Evolutionary conservation across 2,797 vertebrate species (phyloP).

Genomic region (Channallabes apus): DNA sequence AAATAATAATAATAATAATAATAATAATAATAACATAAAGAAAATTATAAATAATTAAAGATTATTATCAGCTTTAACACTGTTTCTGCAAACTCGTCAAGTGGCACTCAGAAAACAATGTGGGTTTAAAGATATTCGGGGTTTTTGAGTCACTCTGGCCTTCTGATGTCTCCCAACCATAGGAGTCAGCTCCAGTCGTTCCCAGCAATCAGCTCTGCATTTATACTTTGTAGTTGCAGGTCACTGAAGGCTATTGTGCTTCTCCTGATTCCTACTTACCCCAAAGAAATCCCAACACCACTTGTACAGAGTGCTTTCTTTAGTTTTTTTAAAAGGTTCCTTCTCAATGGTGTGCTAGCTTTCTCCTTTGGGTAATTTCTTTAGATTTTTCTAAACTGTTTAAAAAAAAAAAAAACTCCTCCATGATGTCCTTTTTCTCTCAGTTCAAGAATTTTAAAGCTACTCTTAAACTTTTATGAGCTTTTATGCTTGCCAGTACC

Average conservation of each 20-base stretch:
- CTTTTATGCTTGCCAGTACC: neutral
- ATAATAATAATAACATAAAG: too few relatives aligned
- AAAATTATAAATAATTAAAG: too few relatives aligned
- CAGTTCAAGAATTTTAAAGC: neutral
- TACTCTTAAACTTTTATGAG: neutral
- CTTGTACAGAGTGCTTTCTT: neutral
- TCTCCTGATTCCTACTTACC: neutral
- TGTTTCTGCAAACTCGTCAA: too few relatives aligned
- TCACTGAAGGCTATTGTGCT: too few relatives aligned
- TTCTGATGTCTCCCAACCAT: neutral
- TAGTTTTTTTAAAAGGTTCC: neutral
- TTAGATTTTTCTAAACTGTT: neutral
- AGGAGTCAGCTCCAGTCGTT: neutral
- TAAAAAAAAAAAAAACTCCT: neutral
- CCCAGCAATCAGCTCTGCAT: conserved; percentile 12
- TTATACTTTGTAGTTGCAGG: neutral
- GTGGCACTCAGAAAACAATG: neutral
- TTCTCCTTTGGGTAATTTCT: neutral
- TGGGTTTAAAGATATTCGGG: neutral
- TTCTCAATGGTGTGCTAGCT: neutral
- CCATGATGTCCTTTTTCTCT: neutral
- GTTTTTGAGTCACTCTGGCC: neutral
- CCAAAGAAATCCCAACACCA: neutral
- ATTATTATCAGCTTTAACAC: too few relatives aligned
- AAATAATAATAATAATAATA: too few relatives aligned